Evolutionary conservation across 2,113 vertebrate genomes (phyloP).

Genomic region (Pristiophorus japonicus): DNA sequence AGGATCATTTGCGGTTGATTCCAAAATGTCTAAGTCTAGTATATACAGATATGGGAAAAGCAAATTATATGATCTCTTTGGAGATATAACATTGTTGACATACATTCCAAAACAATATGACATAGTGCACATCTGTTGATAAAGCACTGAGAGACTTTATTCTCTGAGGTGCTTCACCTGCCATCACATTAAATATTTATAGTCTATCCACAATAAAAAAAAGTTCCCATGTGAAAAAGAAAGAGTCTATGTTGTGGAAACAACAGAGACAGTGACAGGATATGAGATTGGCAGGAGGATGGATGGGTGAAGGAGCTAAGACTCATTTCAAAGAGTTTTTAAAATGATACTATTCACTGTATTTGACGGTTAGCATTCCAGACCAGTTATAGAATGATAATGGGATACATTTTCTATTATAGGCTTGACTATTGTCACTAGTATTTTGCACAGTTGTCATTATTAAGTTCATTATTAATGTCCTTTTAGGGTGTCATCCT

Average conservation of each 20-base stretch:
- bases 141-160: slow-evolving; percentile 11
- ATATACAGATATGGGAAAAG: not conserved
- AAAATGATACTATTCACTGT: not conserved
- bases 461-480: not conserved
- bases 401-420: not conserved
- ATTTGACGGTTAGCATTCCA: not conserved
- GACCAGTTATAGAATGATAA: not conserved
- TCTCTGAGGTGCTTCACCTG: slow-evolving; percentile 28
- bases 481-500: not conserved
- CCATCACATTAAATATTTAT: slow-evolving; percentile 31
- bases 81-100: not conserved
- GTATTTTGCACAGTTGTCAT: not conserved
- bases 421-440: not conserved
- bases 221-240: not conserved
- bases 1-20: not conserved
- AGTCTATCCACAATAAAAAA: not conserved
- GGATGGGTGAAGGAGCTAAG: not conserved
- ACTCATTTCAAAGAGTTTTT: not conserved
- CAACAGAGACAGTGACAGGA: not conserved
- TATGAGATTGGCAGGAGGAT: not conserved
- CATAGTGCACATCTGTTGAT: slow-evolving; percentile 21
- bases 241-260: not conserved
- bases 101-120: not conserved
- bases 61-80: not conserved
- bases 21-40: not conserved